Evolutionary conservation across 2,113 vertebrate species (phyloP).

Genomic region (Caranx ignobilis): DNA sequence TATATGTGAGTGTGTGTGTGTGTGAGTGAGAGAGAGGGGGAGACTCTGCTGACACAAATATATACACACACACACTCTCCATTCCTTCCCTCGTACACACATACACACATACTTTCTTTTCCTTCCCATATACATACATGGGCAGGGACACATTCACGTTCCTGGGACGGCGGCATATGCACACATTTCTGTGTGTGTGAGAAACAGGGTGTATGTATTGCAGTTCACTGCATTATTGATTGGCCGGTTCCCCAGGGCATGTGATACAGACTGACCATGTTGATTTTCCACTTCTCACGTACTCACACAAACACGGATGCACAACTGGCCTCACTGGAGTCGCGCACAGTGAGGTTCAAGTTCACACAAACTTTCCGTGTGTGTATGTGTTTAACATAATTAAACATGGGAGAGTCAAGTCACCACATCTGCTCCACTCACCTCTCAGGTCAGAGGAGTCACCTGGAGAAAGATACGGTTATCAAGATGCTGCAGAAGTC

Average conservation of each 20-base stretch:
- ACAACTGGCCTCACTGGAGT: constrained; percentile 12
- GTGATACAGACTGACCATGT: constrained; percentile 64
- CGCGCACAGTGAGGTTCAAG: constrained; percentile 9
- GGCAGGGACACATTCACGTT: constrained; percentile 5
- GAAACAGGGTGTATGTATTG: constrained; percentile 46
- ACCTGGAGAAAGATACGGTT: constrained; percentile 31
- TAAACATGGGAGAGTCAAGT: neutral
- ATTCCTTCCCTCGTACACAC: neutral
- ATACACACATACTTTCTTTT: neutral
- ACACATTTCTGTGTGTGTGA: neutral
- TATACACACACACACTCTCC: neutral
- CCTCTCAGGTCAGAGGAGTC: constrained; percentile 39
- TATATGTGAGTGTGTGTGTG: constrained; percentile 14
- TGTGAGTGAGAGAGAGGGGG: constrained; percentile 2
- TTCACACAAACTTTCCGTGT: constrained; percentile 18
- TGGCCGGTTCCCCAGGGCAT: constrained; percentile 43
- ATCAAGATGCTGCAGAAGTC: constrained; percentile 38
- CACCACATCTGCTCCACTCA: neutral
- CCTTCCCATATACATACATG: neutral
- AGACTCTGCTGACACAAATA: no score
- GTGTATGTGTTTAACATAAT: neutral
- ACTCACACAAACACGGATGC: neutral
- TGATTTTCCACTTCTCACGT: constrained; percentile 66
- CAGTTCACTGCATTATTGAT: constrained; percentile 76
- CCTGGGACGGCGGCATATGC: neutral